Evolutionary conservation across 2,113 vertebrate species (phyloP).

Genomic region (Sitta europaea): DNA sequence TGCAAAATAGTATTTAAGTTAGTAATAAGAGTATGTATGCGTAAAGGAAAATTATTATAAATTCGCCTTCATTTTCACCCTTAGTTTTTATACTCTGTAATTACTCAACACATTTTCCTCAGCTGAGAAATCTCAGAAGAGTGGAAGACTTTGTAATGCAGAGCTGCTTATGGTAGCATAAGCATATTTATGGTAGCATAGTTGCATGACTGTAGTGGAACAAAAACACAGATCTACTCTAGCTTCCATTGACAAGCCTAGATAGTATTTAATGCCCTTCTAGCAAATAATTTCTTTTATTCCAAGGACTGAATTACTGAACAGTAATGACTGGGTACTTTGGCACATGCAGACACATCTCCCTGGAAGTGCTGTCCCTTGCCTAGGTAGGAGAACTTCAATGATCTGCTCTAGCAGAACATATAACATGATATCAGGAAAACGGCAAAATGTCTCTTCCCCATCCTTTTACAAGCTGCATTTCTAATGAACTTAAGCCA

Average conservation of each 20-base stretch:
- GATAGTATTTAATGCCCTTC: not conserved
- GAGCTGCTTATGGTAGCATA: not conserved
- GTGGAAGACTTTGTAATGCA: not conserved
- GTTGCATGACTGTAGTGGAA: not conserved
- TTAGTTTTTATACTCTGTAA: not conserved
- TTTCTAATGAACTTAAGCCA: not conserved
- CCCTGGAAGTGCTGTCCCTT: not conserved
- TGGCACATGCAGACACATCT: not conserved
- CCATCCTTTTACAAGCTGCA: not conserved
- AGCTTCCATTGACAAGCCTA: not conserved
- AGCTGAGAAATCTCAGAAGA: not conserved
- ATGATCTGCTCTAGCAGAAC: not conserved
- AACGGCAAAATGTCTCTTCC: not conserved
- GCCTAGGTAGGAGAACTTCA: not conserved
- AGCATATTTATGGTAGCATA: not conserved
- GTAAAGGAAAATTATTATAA: not conserved
- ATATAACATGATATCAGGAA: too few species aligned
- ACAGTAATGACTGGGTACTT: not conserved
- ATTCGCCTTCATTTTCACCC: not conserved
- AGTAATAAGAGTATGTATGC: not conserved
- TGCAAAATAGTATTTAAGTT: not conserved
- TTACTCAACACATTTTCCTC: not conserved
- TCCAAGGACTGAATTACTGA: not conserved
- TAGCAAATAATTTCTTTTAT: not conserved
- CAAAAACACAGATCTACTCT: not conserved